Evolutionary conservation across 1,140 invertebrate species (phyloP), one percentile per base, ranked within the genome.

Genomic region (Medauroidea extradentata): DNA sequence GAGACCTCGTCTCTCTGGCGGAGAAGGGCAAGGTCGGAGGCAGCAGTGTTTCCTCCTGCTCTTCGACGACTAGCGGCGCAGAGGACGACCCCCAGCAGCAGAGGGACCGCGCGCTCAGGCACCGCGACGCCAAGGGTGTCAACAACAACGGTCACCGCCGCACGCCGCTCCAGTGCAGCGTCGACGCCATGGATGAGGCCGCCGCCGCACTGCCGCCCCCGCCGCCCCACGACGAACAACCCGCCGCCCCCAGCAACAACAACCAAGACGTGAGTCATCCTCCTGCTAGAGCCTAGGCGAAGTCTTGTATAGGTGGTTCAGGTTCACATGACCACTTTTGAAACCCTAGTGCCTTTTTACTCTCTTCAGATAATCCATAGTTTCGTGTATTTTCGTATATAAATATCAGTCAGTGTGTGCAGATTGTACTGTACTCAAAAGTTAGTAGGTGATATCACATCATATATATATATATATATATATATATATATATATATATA

Each of bases 1-100:
- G 61, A 57, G 80, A 83, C 66, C 71, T 81, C n/a, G 81, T 83
- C 53, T 83, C 81, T 7, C 66, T 82, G 58, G 79, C 80, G 5
- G 81, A 83, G 63, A 82, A 82, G 63, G 81, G 80, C 1, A 70
- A 76, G 39, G 75, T 78, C 27, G 78, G 77, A 67, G 73, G 67
- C 11, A 70, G 68, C 21, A 68, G 67, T n/a, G 66, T 67, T 9
- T 72, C 70, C 34, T 70, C 68, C 27, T 67, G 65, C 14, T 70
- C 66, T 9, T 71, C 69, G 68, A 75, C 62, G 67, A 70, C 71
- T 67, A 61, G 72, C 64, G 53, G 71, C 67, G 64, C 73, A 67
- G 63, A 75, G 67, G 71, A 73, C 53, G 34, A 34, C 29, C 29
- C 29, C 29, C 29, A 39, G 39, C 53, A 55, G 23, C 52, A 41